Base-by-base conservation (phyloP, 2,888 invertebrate species). In the Molanna angustata region DNA sequence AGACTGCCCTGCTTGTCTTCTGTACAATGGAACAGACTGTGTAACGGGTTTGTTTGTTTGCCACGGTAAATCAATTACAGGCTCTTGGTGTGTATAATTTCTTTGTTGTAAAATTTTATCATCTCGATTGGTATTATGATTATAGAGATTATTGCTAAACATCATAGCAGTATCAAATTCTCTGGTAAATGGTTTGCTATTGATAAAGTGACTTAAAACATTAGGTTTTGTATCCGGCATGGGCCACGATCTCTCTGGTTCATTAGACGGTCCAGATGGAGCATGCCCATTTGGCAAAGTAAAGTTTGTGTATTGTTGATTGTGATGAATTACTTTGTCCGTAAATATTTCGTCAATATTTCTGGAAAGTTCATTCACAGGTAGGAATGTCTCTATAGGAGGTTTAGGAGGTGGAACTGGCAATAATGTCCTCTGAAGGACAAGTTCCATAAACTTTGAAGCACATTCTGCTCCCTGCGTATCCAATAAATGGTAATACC, bases 401-500 rank as follows among this genome's bases (percentile, higher is more conserved):
- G 56, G 59, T 66, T 62, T 53, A 54, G 52, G 54, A 16, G 58
- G 55, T 14, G 53, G 50, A 22, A 50, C 49, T n/a, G 60, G 58
- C 22, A 57, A 31, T 31, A 51, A 42, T 13, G 50, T 57, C 52
- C 56, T 49, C 43, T 72, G 70, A 6, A 68, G 64, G 27, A 74
- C 57, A 54, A 73, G 64, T 44, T 73, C 71, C 3, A 72, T 73
- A 60, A 79, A 81, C 63, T 79, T 79, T 57, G 75, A 76, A 1
- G 81, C 81, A 2, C 78, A 76, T 46, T 80, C 80, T 32, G 74
- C 67, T 0, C 82, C 82, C 45, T 75, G 72, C 1, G 72, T 72
- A 52, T 79, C 78, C 21, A 77, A 63, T 19, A 82, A 65, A 58
- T 80, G 79, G 17, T 76, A 66, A 61, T 78, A 82, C 82, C 82